Conservation (phyloP, 1,140 invertebrate genomes). For the Drosophila lacteicornis region DNA sequence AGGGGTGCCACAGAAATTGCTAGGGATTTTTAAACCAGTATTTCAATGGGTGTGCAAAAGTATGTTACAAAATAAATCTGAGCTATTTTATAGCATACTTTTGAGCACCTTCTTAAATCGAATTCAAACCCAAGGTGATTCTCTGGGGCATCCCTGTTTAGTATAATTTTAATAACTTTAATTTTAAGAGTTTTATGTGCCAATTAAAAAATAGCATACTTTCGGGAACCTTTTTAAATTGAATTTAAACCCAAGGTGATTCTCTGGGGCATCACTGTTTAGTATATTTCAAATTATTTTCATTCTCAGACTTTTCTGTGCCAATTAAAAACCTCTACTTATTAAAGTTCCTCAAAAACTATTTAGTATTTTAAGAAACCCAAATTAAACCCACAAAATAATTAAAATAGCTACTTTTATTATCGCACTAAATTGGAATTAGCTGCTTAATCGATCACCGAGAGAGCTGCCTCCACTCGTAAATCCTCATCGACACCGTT, state of each 20-base stretch:
- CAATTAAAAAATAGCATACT: background rate
- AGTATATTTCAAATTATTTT: background rate
- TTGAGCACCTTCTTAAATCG: no score
- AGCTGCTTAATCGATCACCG: slow-evolving; percentile 1
- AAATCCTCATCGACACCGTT: slow-evolving; percentile 17
- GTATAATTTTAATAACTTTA: background rate
- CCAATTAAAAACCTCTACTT: background rate
- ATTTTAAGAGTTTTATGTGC: background rate
- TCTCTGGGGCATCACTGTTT: background rate
- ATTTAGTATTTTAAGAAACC: background rate
- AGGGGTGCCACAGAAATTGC: background rate
- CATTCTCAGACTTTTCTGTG: background rate
- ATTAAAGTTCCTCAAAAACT: background rate
- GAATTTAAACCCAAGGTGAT: background rate
- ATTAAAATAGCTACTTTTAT: slow-evolving; percentile 7
- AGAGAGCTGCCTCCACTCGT: slow-evolving; percentile 20
- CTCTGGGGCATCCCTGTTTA: background rate
- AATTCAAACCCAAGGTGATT: background rate
- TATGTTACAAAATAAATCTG: background rate
- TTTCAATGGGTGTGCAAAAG: background rate
- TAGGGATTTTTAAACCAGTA: background rate
- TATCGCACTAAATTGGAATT: background rate
- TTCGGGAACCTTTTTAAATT: no score
- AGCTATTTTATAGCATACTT: background rate
- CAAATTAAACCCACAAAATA: background rate